Base-by-base conservation (phyloP, 2,888 invertebrate species). In the Dione juno region DNA sequence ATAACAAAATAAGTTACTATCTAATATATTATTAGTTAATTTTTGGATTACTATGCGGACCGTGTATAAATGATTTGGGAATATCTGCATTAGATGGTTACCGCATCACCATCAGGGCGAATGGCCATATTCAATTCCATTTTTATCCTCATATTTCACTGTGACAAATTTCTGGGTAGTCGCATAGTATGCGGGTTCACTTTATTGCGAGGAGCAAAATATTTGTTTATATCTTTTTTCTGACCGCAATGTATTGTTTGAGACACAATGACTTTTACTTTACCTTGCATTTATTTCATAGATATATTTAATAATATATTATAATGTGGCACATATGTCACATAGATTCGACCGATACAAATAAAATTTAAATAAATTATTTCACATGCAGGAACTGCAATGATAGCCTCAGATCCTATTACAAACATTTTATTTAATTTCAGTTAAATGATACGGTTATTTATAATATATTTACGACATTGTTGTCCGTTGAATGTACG, bases 401-500 rank as follows among this genome's bases (percentile, higher is more conserved):
- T 37, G 1, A 37, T 11, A 11, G 16, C 16, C 16, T 16, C 37
- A 16, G 57, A 37, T 11, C 37, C 37, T 37, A 19, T 37, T 14
- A 40, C 54, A 69, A 77, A 79, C 78, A 84, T 84, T 84, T 84
- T 86, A 84, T 84, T 85, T 84, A 87, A 89, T 88, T 86, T 85
- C 82, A 82, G 78, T 82, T 82, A 80, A 82, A 84, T 87, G 84
- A 84, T 83, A 89, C 87, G 91, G 86, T 82, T 82, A 87, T 92
- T 90, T 88, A 88, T 85, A 84, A 78, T 82, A 86, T 89, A 87
- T 88, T 88, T 86, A 87, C 85, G 83, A 88, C 91, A 89, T 91
- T 92, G 92, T 91, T 89, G 88, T 89, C 77, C 81, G 82, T 84
- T 88, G 89, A 90, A 92, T 91, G 89, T 84, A 78, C 81, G 82